These are phyloP conservation scores for Napeogenes inachia DNA, from an alignment of 2,888 invertebrate genomes.

Conservation along the genomic window DNA sequence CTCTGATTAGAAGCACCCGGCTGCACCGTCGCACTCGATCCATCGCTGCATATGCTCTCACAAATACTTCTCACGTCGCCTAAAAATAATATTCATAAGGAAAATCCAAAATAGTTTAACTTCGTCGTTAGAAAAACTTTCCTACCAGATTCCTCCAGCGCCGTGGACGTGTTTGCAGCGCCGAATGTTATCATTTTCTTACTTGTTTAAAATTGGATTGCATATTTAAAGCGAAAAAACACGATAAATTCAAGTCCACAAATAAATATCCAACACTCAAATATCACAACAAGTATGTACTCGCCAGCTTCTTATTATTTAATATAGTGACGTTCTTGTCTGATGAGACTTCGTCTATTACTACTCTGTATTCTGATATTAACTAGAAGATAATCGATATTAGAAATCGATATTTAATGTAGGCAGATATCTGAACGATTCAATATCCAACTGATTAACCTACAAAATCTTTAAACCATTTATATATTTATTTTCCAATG, in stretches of 20 bases:
- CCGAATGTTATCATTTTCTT: slow-evolving; percentile 72
- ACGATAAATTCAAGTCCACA: slow-evolving; percentile 33
- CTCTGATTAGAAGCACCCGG: slow-evolving; percentile 62
- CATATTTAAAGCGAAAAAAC: slow-evolving; percentile 46
- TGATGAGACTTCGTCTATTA: slow-evolving; percentile 3
- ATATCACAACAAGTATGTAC: slow-evolving; percentile 42
- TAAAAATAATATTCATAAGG: slow-evolving; percentile 38
- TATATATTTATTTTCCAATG: too few relatives aligned
- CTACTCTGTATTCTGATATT: not conserved
- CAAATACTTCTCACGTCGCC: slow-evolving; percentile 74
- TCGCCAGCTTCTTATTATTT: slow-evolving; percentile 61
- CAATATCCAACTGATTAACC: too few relatives aligned
- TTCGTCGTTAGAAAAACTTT: slow-evolving; percentile 34
- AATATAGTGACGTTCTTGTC: slow-evolving; percentile 55
- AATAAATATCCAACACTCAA: slow-evolving; percentile 31
- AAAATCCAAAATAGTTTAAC: slow-evolving; percentile 29
- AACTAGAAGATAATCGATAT: not conserved
- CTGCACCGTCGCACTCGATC: slow-evolving; percentile 71
- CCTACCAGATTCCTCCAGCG: slow-evolving; percentile 67
- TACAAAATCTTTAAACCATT: too few relatives aligned
- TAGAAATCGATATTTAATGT: not conserved
- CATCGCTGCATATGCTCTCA: slow-evolving; percentile 75
- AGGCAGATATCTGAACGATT: not conserved
- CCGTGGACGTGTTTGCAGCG: slow-evolving; percentile 59
- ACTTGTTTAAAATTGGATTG: slow-evolving; percentile 59